These are phyloP conservation scores for Triplophysa tibetana DNA, from an alignment of 2,113 vertebrate species.

Conservation along the genomic window DNA sequence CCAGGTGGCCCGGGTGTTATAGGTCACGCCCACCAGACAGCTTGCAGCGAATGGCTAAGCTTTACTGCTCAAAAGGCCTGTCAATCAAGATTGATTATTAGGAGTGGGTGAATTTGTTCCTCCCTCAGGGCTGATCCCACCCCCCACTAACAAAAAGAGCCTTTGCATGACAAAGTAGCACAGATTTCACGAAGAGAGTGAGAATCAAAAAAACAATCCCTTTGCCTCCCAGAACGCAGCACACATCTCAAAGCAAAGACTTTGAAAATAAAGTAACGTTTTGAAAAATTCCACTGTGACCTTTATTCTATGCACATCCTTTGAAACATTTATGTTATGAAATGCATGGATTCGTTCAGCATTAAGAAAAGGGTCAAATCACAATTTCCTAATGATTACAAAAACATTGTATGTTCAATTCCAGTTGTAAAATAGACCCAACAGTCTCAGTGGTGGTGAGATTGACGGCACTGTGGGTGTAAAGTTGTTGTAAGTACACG, in stretches of 20 bases:
- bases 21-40: constrained; percentile 66
- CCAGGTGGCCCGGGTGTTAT: constrained; percentile 72
- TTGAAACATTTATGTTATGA: neutral
- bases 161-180: constrained; percentile 78
- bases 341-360: constrained; percentile 15
- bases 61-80: constrained; percentile 62
- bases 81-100: constrained; percentile 73
- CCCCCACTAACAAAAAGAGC: constrained; percentile 64
- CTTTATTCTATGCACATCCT: constrained; percentile 18
- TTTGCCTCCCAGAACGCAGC: constrained; percentile 62
- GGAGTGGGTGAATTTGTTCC: constrained; percentile 34
- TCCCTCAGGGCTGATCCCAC: constrained; percentile 13
- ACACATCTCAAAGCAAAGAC: constrained; percentile 46
- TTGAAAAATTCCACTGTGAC: constrained; percentile 26
- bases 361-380: constrained; percentile 2
- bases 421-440: neutral
- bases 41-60: constrained; percentile 60
- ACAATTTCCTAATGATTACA: neutral
- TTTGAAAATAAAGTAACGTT: constrained; percentile 50
- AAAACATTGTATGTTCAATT: neutral
- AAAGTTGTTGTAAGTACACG: constrained; percentile 5
- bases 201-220: constrained; percentile 59
- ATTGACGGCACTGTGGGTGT: neutral
- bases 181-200: constrained; percentile 52
- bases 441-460: neutral